phyloP scores from a whole-genome alignment of 92 coral and sea anemone species.

The Actinostola sp. region DNA sequence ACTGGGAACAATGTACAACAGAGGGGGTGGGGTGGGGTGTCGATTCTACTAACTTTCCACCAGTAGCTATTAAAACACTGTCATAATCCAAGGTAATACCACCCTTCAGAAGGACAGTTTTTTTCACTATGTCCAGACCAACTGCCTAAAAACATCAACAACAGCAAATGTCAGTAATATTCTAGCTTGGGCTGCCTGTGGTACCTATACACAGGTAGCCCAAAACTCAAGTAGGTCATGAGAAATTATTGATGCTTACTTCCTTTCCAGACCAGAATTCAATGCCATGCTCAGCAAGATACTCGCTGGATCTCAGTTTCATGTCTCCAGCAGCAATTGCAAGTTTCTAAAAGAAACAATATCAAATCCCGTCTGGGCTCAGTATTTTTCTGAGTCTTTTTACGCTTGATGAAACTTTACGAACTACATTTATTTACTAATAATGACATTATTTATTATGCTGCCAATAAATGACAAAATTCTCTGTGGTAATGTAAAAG shows the following conservation, averaged over 20 bases:
- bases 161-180: neutral
- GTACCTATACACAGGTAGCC: no score
- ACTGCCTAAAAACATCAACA: slow-evolving; percentile 53
- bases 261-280: slow-evolving; percentile 69
- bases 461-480: no score
- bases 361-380: no score
- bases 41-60: slow-evolving; percentile 85
- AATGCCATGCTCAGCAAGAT: slow-evolving; percentile 69
- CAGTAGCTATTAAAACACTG: slow-evolving; percentile 85
- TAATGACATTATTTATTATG: no score
- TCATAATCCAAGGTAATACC: slow-evolving; percentile 73
- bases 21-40: no score
- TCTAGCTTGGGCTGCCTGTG: neutral
- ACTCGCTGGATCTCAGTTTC: slow-evolving; percentile 78
- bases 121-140: slow-evolving; percentile 64
- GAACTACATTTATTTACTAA: no score
- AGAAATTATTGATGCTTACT: no score
- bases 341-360: slow-evolving; percentile 67
- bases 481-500: no score
- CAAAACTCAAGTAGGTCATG: no score
- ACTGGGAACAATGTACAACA: no score
- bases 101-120: slow-evolving; percentile 67
- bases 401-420: no score
- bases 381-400: no score
- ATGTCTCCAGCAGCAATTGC: slow-evolving; percentile 67